Percentiles rank a stretch among this genome's conserved stretches.
phyloP scores from a whole-genome alignment of 2,113 vertebrate species.

The Leptobrachium ailaonicum region DNA sequence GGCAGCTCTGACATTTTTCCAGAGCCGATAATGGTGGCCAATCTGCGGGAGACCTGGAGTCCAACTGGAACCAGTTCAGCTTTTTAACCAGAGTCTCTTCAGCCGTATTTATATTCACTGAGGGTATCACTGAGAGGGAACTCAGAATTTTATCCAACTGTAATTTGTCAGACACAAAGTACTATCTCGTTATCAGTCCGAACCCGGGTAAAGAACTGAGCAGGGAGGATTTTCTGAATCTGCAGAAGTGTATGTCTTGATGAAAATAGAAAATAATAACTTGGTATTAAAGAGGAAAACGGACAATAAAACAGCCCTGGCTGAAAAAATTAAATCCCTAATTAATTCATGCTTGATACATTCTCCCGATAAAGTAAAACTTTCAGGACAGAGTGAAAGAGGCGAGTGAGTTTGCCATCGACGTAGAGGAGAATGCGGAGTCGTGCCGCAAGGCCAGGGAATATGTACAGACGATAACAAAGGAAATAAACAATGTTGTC shows the following conservation, averaged over 20 bases:
- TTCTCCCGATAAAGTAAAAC: slow-evolving; percentile 50
- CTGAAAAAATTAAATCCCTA: slow-evolving; percentile 43
- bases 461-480: not conserved
- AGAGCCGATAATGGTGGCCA: slow-evolving; percentile 58
- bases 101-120: slow-evolving; percentile 58
- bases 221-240: slow-evolving; percentile 51
- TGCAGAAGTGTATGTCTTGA: slow-evolving; percentile 52
- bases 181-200: slow-evolving; percentile 59
- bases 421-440: slow-evolving; percentile 51
- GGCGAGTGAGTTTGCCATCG: slow-evolving; percentile 42
- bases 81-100: slow-evolving; percentile 58
- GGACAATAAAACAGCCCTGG: slow-evolving; percentile 34
- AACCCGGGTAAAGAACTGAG: slow-evolving; percentile 54
- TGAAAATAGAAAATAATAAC: slow-evolving; percentile 55
- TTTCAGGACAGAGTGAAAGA: slow-evolving; percentile 53
- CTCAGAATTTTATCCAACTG: slow-evolving; percentile 51
- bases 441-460: slow-evolving; percentile 47
- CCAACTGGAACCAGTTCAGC: slow-evolving; percentile 59
- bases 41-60: slow-evolving; percentile 60
- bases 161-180: slow-evolving; percentile 44
- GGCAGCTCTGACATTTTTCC: slow-evolving; percentile 58
- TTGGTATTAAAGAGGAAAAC: slow-evolving; percentile 54
- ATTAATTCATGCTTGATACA: slow-evolving; percentile 31
- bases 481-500: slow-evolving; percentile 2
- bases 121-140: slow-evolving; percentile 59